Conservation (phyloP, 2,888 invertebrate species). For the Trissoscelio sp. region DNA sequence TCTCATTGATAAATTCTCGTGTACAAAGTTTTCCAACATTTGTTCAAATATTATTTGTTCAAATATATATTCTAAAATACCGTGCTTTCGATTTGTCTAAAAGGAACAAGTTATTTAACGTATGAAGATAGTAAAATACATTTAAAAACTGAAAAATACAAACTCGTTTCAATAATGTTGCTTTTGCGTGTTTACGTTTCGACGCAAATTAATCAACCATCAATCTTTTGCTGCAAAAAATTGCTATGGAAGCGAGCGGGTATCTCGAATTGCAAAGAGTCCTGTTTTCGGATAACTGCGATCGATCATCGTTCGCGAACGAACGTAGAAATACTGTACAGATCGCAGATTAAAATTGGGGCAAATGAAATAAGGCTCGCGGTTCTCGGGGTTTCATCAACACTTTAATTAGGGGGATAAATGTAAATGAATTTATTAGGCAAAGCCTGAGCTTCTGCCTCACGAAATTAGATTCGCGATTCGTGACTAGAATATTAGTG, state of each 20-base stretch:
- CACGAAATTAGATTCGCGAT: slow-evolving; percentile 39
- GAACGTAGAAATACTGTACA: not conserved
- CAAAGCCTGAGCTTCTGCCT: slow-evolving; percentile 20
- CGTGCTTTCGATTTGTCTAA: no score
- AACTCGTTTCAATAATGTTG: slow-evolving; percentile 13
- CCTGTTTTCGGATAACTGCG: not conserved
- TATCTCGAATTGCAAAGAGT: not conserved
- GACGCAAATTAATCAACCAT: slow-evolving; percentile 15
- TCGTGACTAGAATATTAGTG: slow-evolving; percentile 52
- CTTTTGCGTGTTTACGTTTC: no score
- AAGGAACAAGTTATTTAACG: no score
- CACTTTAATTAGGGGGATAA: slow-evolving; percentile 49
- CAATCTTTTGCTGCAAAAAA: slow-evolving; percentile 1
- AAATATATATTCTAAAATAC: no score
- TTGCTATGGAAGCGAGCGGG: not conserved
- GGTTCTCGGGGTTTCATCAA: slow-evolving; percentile 43
- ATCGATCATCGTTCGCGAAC: slow-evolving; percentile 25
- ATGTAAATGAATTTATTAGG: slow-evolving; percentile 49
- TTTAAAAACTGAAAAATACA: not conserved
- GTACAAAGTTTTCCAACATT: no score
- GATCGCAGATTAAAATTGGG: slow-evolving; percentile 25
- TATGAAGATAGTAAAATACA: not conserved
- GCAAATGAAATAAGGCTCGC: slow-evolving; percentile 40
- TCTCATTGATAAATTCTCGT: no score
- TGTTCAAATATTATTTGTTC: no score